phyloP scores from a whole-genome alignment of 2,797 vertebrate species.

The Limosa lapponica region DNA sequence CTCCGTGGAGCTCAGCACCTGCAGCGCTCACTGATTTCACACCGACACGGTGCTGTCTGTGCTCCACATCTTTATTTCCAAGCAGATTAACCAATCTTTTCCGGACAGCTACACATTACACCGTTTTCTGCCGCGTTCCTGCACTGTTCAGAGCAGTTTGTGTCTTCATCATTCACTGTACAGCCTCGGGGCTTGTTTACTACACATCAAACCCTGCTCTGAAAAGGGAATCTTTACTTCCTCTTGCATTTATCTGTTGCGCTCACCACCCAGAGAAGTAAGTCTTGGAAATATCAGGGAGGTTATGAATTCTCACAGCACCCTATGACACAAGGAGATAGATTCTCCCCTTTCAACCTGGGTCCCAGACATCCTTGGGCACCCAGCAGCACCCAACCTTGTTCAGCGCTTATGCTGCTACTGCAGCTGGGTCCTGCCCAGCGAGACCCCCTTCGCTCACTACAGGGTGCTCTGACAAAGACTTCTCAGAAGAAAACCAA shows the following conservation, averaged over 20 bases:
- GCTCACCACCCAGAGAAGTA: not conserved
- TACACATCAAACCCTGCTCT: not conserved
- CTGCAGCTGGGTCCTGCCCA: too few relatives aligned
- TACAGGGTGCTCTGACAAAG: not conserved
- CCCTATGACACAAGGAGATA: not conserved
- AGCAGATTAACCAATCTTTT: not conserved
- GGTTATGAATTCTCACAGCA: not conserved
- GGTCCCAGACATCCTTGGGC: not conserved
- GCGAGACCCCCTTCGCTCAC: not conserved
- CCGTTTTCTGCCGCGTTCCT: not conserved
- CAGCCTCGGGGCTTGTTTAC: not conserved
- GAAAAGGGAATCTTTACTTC: not conserved
- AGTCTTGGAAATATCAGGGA: not conserved
- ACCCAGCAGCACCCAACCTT: not conserved
- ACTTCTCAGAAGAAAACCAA: not conserved
- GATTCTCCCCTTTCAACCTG: not conserved
- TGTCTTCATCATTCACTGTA: not conserved
- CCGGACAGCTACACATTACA: not conserved
- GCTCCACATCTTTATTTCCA: not conserved
- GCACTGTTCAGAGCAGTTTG: not conserved
- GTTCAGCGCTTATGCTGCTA: rapidly evolving
- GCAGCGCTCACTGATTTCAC: not conserved
- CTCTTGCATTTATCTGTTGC: not conserved
- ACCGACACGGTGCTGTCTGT: not conserved
- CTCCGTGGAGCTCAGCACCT: not conserved